Evolutionary conservation across 2,113 vertebrate species (phyloP).

Genomic region (Nibea coibor): DNA sequence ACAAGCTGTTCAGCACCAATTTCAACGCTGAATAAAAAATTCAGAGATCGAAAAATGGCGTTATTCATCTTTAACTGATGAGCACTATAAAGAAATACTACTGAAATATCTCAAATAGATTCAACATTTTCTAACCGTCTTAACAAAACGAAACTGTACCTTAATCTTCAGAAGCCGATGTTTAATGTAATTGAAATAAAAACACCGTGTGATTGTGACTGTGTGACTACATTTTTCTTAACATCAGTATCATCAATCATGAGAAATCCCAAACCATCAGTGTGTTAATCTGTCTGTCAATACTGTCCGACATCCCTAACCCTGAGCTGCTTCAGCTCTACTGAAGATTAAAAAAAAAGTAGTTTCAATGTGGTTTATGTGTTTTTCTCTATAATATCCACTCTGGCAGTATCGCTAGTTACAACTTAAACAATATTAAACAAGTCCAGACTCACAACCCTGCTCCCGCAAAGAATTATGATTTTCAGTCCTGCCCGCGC

Average conservation of each 20-base stretch:
- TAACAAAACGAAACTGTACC: neutral
- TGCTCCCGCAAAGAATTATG: no score
- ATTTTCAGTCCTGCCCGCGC: no score
- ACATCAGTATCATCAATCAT: no score
- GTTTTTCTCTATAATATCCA: neutral
- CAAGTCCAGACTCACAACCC: no score
- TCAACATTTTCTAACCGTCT: neutral
- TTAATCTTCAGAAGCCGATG: neutral
- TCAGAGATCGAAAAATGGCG: neutral
- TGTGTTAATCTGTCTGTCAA: neutral
- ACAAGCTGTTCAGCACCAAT: slow-evolving; percentile 4
- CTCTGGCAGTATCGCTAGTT: neutral
- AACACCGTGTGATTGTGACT: no score
- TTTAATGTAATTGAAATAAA: neutral
- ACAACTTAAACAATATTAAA: no score
- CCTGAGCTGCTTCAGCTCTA: neutral
- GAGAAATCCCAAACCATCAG: neutral
- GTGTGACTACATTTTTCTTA: neutral
- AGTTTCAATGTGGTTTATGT: neutral
- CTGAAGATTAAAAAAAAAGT: neutral
- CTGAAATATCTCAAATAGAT: neutral
- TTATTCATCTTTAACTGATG: slow-evolving; percentile 18
- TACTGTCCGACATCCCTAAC: neutral
- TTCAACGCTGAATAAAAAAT: slow-evolving; percentile 12
- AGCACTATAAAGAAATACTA: neutral